Evolutionary conservation across 1,140 invertebrate species (phyloP), one percentile per base, ranked within the genome.

Genomic region (Mya arenaria): DNA sequence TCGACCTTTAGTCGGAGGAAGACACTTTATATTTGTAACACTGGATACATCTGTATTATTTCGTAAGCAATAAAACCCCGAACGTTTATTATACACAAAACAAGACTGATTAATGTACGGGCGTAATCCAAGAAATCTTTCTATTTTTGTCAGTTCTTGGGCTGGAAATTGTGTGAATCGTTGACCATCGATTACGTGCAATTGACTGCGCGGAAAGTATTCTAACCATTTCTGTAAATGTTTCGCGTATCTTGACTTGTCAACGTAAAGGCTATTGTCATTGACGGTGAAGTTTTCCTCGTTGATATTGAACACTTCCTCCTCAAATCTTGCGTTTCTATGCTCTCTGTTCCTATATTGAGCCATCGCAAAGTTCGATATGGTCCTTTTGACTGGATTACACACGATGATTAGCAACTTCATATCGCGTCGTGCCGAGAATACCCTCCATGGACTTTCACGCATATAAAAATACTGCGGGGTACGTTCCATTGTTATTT

Each of bases 291-390:
- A 17, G 32, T 62, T 28, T 23, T 5, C 19, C 3, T 30, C 60
- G 17, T 62, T 28, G 32, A 28, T 23, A 30, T 17, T 62, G 32
- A 62, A 62, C 25, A 28, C 60, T 30, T 34, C 32, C 28, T 62
- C 32, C 30, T 62, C 60, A 28, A 62, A 62, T 30, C 25, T 30
- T 6, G 32, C 1, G 32, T 62, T 62, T 34, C 2, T 28, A 28
- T 62, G 25, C 60, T 62, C 60, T 15, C 60, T 2, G 3, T 62
- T 62, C 28, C 60, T 28, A 28, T 62, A 62, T 28, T 62, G 19
- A 23, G 60, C 60, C 60, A 62, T 62, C 19, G 60, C 60, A 62
- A 62, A 62, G 15, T 62, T 62, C 25, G 60, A 62, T 3, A 62
- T 28, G 1, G 60, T 34, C 19, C 60, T 28, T 3, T 34, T 4